Evolutionary conservation across 2,888 invertebrate species (phyloP).

Genomic region (Hofmannophila pseudospretella): DNA sequence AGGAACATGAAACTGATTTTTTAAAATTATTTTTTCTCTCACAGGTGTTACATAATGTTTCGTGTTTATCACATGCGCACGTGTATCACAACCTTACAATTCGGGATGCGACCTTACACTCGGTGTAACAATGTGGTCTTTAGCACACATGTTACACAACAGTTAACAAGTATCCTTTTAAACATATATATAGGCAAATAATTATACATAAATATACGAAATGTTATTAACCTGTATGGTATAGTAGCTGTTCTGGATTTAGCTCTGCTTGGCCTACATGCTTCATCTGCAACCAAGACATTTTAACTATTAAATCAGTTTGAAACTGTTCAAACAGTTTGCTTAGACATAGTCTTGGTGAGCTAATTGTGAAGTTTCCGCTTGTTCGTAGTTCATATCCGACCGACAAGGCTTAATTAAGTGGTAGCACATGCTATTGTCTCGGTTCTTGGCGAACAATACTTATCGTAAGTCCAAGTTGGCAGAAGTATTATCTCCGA

Average conservation of each 20-base stretch:
- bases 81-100: too few relatives aligned
- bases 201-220: slow-evolving; percentile 2
- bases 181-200: too few relatives aligned
- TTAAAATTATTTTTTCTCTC: too few relatives aligned
- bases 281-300: slow-evolving; percentile 75
- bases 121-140: too few relatives aligned
- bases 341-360: slow-evolving; percentile 48
- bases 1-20: too few relatives aligned
- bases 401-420: slow-evolving; percentile 67
- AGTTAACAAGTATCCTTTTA: too few relatives aligned
- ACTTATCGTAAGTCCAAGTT: slow-evolving; percentile 69
- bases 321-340: slow-evolving; percentile 18
- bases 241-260: slow-evolving; percentile 75
- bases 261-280: slow-evolving; percentile 76
- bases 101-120: too few relatives aligned
- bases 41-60: too few relatives aligned
- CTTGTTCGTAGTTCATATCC: slow-evolving; percentile 46
- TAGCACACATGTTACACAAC: too few relatives aligned
- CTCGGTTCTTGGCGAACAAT: slow-evolving; percentile 68
- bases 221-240: slow-evolving; percentile 71
- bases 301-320: slow-evolving; percentile 22
- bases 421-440: slow-evolving; percentile 70
- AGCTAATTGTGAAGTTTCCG: slow-evolving; percentile 50
- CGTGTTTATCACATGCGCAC: too few relatives aligned
- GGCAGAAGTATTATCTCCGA: slow-evolving; percentile 71